phyloP scores from a whole-genome alignment of 2,113 vertebrate genomes.

The Microcebus jonahi region DNA sequence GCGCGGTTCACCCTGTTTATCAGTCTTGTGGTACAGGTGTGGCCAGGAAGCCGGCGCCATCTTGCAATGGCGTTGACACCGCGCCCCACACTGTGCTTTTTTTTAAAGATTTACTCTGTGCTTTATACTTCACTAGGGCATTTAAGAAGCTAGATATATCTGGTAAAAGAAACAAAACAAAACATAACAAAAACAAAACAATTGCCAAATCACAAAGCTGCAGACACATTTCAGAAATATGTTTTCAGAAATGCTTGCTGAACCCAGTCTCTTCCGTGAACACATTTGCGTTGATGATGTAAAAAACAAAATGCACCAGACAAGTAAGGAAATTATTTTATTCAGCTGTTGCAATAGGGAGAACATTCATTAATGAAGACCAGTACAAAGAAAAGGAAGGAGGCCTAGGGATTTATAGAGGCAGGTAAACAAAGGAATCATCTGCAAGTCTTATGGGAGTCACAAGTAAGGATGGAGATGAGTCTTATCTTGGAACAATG shows the following conservation, averaged over 20 bases:
- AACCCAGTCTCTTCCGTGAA: not conserved
- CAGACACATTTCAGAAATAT: conserved; percentile 2
- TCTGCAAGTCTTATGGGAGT: not conserved
- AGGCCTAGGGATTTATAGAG: not conserved
- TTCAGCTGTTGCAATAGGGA: not conserved
- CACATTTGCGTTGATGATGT: conserved; percentile 3
- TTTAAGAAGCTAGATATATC: conserved; percentile 45
- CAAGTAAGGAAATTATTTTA: conserved; percentile 31
- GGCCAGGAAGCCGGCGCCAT: no score
- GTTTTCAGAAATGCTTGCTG: conserved; percentile 45
- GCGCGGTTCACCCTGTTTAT: no score
- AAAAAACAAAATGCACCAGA: conserved; percentile 47
- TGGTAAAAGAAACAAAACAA: conserved; percentile 7
- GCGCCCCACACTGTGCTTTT: conserved; percentile 39
- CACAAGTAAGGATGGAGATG: not conserved
- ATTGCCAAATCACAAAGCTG: not conserved
- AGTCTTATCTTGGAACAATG: not conserved
- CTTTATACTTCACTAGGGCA: not conserved
- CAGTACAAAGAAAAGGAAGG: conserved; percentile 38
- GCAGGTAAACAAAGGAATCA: conserved; percentile 24
- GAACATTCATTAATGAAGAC: conserved; percentile 16
- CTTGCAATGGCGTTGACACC: no score
- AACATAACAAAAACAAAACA: not conserved
- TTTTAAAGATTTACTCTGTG: conserved; percentile 41
- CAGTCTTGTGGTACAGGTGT: no score